Evolutionary conservation across 1,140 invertebrate species (phyloP).

Genomic region (Tetramorium alpestre): DNA sequence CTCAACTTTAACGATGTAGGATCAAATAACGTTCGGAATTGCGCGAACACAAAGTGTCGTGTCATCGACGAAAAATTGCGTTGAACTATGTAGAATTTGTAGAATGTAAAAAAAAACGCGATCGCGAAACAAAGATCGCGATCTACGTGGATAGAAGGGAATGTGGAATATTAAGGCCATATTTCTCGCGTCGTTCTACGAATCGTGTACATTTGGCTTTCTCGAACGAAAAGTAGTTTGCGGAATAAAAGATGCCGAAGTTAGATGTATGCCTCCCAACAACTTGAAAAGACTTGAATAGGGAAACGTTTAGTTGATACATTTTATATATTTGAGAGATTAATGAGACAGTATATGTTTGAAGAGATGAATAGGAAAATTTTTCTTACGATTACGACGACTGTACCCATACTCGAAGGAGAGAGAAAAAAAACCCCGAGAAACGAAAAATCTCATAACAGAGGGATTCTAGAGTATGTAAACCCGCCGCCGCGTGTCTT

Average conservation of each 20-base stretch:
- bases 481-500: not conserved
- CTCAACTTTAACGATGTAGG: not conserved
- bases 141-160: not conserved
- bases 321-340: not conserved
- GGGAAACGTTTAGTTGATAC: not conserved
- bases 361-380: not conserved
- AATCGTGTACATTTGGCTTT: conserved; percentile 53
- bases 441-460: conserved; percentile 4
- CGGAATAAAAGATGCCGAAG: not conserved
- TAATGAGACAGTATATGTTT: not conserved
- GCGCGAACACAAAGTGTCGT: not conserved
- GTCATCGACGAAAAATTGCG: not conserved
- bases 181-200: conserved; percentile 45
- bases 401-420: not conserved
- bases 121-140: conserved; percentile 9
- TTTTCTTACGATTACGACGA: not conserved
- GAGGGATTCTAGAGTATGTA: not conserved
- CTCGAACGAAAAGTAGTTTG: conserved; percentile 40
- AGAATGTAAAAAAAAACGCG: not conserved
- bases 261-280: not conserved
- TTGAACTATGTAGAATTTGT: not conserved
- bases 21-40: not conserved
- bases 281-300: not conserved
- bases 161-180: conserved; percentile 25
- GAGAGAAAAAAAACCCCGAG: not conserved